Conservation (phyloP, 2,797 vertebrate genomes). For the Erithacus rubecula region DNA sequence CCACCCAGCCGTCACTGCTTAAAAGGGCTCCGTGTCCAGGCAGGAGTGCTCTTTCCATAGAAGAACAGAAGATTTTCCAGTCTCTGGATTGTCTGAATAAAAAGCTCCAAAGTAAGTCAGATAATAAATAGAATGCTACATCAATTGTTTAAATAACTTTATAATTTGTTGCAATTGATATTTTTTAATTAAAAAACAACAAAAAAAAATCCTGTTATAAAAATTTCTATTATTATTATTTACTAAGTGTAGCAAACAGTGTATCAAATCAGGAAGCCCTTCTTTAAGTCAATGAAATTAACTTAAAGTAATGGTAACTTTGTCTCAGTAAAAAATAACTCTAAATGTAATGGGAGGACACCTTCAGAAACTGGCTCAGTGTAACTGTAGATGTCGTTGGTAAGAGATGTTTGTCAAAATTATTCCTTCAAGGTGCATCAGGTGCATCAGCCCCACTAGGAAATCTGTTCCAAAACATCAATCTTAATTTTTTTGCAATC, state of each 20-base stretch:
- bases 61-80: conserved; percentile 85
- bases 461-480: not conserved
- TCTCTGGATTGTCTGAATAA: conserved; percentile 79
- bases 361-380: not conserved
- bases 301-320: not conserved
- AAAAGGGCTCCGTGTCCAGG: conserved; percentile 23
- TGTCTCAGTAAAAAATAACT: not conserved
- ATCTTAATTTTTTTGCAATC: not conserved
- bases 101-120: conserved; percentile 73
- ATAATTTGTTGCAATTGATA: not conserved
- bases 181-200: not conserved
- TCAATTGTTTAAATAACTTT: not conserved
- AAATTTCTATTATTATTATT: not conserved
- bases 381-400: not conserved
- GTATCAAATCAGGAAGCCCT: not conserved
- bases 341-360: not conserved
- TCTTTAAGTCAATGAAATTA: not conserved
- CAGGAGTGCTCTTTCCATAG: conserved; percentile 76
- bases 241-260: not conserved
- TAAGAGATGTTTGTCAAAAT: not conserved
- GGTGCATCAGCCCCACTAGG: not conserved
- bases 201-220: not conserved
- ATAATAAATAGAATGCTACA: not conserved
- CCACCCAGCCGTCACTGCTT: conserved; percentile 12
- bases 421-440: not conserved